Evolutionary conservation across 92 coral and sea anemone species (phyloP), one percentile per base, ranked within the genome.

Genomic region (Phymanthus crucifer): DNA sequence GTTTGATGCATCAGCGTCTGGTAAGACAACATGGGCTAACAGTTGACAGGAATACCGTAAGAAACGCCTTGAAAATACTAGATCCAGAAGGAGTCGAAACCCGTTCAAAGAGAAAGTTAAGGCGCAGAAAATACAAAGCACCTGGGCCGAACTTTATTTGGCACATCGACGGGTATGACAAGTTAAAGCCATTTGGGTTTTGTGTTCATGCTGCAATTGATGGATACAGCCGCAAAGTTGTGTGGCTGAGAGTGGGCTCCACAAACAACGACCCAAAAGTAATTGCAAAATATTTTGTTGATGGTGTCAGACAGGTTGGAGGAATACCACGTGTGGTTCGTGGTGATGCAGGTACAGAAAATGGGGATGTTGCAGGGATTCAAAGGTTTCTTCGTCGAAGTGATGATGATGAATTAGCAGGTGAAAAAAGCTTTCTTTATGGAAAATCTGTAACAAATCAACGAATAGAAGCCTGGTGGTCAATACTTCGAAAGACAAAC

Each of bases 1-100:
- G 85, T 31, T 67, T 54, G 70, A 81, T 72, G 79, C 85, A 81
- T 81, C 85, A 72, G 66, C 64, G 85, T 56, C 61, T 81, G 35
- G 56, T 72, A 13, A 72, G 47, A 14, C 23, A 26, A 70, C 77
- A 80, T 52, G 78, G 76, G 40, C 64, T 50, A 14, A 74, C 45
- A 33, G 73, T 81, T 72, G 56, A 75, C 45, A 73, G 85, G 58
- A 74, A 81, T 61, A 66, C 68, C 43, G 80, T 56, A 32, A 81
- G 79, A 72, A 33, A 54, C 17, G 33, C 66, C 48, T 54, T 81
- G 45, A 52, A 58, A 71, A 66, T 64, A 67, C 40, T 80, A 27
- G 84, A 80, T 80, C 84, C 84, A 48, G 66, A 69, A 11, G 76
- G 83, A 32, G 75, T 66, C 4, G 83, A 37, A 43, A n/a, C 40